Base-by-base conservation (phyloP, 2,113 vertebrate species). In the Silurus glanis region DNA sequence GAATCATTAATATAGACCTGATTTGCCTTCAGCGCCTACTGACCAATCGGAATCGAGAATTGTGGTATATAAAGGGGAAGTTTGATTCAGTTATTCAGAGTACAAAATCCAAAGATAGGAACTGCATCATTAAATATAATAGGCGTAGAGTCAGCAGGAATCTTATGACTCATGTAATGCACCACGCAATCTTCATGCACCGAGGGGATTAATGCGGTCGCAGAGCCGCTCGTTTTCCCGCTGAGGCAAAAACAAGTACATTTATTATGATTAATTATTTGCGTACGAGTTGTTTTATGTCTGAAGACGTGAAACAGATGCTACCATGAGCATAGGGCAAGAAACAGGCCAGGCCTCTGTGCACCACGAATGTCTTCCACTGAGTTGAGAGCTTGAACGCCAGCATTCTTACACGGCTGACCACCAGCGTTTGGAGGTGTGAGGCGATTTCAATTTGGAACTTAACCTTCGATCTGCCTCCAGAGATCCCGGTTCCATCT, bases 331-430 rank as follows among this genome's bases (percentile, higher is more conserved):
- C 64, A 53, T 45, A 21, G 19, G 7, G 37, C 23, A 6, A 62
- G n/a, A 82, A 56, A 82, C 49, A 67, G 67, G 59, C 79, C 83
- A 66, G 69, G 64, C 47, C 49, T 85, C 23, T 49, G 49, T n/a
- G 6, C 86, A 83, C 47, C 47, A 10, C 72, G 28, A 76, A 66
- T 25, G 14, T 55, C 59, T 66, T 19, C 25, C 59, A 28, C 53
- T 49, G 25, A 61, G 53, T 16, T 37, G 45, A 79, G 4, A 79
- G n/a, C 49, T 74, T n/a, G 21, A 53, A 66, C 1, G 47, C 14
- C 13, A 80, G 4, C 51, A 47, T 37, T 2, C 28, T 61, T 76
- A 55, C 28, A 37, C 47, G 80, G 17, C 49, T n/a, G 47, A 37
- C 72, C 6, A 25, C 53, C 17, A 9, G 7, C 0, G 23, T 78